These are phyloP conservation scores for Xanthorhoe spadicearia DNA, from an alignment of 2,888 invertebrate species.

Conservation along the genomic window DNA sequence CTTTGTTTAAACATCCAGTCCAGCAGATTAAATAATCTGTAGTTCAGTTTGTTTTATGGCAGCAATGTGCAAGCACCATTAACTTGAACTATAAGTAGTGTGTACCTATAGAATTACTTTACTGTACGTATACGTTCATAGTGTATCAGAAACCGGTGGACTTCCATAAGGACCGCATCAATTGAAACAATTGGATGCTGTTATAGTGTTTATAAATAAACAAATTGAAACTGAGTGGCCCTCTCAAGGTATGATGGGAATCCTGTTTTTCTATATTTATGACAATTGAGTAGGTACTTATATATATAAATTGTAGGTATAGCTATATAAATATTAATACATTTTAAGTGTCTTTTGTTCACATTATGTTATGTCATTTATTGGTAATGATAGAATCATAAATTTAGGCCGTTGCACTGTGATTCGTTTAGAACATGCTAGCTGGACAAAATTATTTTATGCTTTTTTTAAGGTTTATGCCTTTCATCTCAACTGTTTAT, in stretches of 20 bases:
- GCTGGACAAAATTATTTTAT: too few species aligned
- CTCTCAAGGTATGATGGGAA: not conserved
- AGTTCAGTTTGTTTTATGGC: not conserved
- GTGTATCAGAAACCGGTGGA: slow-evolving; percentile 4
- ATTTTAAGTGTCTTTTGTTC: too few species aligned
- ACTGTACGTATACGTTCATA: not conserved
- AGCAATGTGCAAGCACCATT: slow-evolving; percentile 20
- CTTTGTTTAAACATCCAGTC: not conserved
- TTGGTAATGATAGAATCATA: too few species aligned
- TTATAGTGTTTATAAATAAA: not conserved
- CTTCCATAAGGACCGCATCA: slow-evolving; percentile 16
- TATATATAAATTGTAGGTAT: too few species aligned
- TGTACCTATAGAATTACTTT: not conserved
- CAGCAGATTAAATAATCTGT: too few species aligned
- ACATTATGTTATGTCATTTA: too few species aligned
- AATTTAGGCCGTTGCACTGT: too few species aligned
- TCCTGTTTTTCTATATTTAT: not conserved
- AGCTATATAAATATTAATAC: too few species aligned
- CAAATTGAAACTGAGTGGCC: not conserved
- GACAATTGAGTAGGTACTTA: too few species aligned
- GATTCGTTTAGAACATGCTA: too few species aligned
- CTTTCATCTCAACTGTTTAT: too few species aligned
- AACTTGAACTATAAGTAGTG: slow-evolving; percentile 16
- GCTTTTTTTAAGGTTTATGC: too few species aligned
- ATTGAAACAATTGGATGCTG: slow-evolving; percentile 16